A percentile compares a stretch with the other conserved stretches of the same genome.
Evolutionary conservation across 92 coral and sea anemone species (phyloP).

Genomic region (Bergia sp.): DNA sequence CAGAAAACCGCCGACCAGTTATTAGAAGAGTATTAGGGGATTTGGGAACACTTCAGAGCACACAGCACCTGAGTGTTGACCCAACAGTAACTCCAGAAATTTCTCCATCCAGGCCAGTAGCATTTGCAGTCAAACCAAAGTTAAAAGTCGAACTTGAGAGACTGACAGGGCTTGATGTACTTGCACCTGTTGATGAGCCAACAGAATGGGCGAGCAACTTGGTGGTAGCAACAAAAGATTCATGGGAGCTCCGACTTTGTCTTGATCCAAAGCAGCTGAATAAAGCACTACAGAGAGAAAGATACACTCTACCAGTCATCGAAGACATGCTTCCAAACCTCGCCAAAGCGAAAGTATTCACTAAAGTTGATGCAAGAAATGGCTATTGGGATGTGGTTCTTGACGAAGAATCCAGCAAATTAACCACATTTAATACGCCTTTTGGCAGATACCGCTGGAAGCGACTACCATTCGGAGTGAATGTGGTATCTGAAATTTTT

Average conservation of each 20-base stretch:
- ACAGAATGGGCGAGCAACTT: conserved; percentile 49
- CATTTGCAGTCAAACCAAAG: conserved; percentile 25
- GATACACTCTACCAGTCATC: conserved; percentile 5
- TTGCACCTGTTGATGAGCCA: conserved; percentile 34
- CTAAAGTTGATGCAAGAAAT: conserved; percentile 20
- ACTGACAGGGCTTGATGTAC: conserved; percentile 17
- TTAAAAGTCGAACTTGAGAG: conserved; percentile 35
- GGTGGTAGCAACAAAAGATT: conserved; percentile 34
- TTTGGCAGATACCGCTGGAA: conserved; percentile 44
- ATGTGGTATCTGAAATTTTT: conserved; percentile 41
- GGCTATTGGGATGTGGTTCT: conserved; percentile 34
- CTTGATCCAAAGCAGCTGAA: conserved; percentile 33
- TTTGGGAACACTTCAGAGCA: conserved; percentile 13
- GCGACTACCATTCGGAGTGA: conserved; percentile 36
- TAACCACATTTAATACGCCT: conserved; percentile 36
- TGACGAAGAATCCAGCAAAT: conserved; percentile 34
- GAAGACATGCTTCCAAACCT: conserved; percentile 34
- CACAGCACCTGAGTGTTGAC: conserved; percentile 23
- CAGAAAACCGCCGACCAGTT: conserved; percentile 19
- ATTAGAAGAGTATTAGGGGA: conserved; percentile 15
- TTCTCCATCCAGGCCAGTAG: not conserved
- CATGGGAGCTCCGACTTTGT: conserved; percentile 10
- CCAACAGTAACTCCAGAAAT: not conserved
- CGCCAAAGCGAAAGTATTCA: conserved; percentile 40
- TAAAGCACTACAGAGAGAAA: conserved; percentile 25